Percentiles rank a stretch among this genome's conserved stretches.
phyloP scores from a whole-genome alignment of 2,797 vertebrate species.

The Otolemur crassicaudatus region DNA sequence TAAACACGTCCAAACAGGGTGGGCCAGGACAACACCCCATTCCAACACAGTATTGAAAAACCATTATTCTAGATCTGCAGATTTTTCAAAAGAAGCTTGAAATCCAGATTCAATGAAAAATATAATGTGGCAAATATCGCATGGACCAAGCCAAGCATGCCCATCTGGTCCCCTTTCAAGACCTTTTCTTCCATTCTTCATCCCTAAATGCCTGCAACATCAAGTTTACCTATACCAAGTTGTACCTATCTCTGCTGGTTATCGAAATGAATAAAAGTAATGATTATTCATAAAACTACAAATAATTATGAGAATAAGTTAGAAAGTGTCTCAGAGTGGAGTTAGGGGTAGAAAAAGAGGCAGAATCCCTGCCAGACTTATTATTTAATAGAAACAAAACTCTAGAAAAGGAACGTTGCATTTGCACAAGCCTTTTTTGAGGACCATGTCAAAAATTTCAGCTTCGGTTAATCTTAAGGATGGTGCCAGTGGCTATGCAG shows the following conservation, averaged over 20 bases:
- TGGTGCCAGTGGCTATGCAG: neutral
- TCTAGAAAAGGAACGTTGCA: neutral
- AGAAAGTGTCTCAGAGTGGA: neutral
- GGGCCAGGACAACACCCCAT: neutral
- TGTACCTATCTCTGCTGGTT: neutral
- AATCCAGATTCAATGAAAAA: neutral
- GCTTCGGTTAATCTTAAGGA: neutral
- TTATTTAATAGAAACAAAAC: neutral
- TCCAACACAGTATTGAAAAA: neutral
- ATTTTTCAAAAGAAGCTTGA: neutral
- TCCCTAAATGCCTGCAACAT: neutral
- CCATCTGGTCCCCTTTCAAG: neutral
- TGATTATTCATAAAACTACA: neutral
- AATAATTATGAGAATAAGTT: neutral
- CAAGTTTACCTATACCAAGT: neutral
- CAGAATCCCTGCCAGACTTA: neutral
- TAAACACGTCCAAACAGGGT: neutral
- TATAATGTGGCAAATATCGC: neutral
- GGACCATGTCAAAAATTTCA: neutral
- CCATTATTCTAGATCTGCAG: neutral
- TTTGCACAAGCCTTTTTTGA: neutral
- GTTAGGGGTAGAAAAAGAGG: neutral
- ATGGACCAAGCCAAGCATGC: neutral
- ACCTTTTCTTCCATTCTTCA: neutral
- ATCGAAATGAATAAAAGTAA: constrained; percentile 14